Base-by-base conservation (phyloP, 2,797 vertebrate genomes). In the Paratrypauchen microcephalus region DNA sequence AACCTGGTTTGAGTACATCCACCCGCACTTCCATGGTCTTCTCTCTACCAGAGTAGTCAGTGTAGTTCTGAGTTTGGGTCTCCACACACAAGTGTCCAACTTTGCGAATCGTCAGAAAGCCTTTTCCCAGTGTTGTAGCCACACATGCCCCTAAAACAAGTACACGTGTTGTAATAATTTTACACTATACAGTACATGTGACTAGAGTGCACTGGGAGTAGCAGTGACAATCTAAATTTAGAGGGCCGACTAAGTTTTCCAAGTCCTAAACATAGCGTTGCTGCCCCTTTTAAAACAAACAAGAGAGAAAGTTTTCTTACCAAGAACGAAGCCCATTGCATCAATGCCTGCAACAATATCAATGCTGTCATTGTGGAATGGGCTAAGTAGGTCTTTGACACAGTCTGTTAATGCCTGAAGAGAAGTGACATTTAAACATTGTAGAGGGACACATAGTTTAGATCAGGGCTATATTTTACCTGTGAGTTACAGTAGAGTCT, bases 311-410 rank as follows among this genome's bases (percentile, higher is more conserved):
- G 11, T 24, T n/a, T 66, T 41, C 32, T 86, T 91, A 96, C 96
- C 95, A 7, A 97, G 90, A 74, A 97, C 94, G 76, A 96, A 97
- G 72, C 96, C 95, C 95, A 96, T 96, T 72, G 96, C 95, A 6
- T 96, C 96, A 0, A 97, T 94, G 36, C 95, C 95, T 0, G 90
- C 94, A 76, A 97, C 94, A 79, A 95, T 72, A 81, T 97, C 95
- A 1, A 97, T 87, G 63, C 72, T 19, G 26, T 95, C 92, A 0
- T 82, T 82, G 52, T 80, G 76, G 86, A 97, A 97, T 45, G 94
- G 94, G 71, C 75, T 76, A 67, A 96, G 87, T 71, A 96, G 91
- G 70, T 97, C 95, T 12, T 88, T 70, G 68, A 94, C 75, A 1
- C 95, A 97, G 79, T 97, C 95, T 79, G 92, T 88, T 62, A 97